phyloP scores from a whole-genome alignment of 2,113 vertebrate species.

The Cisticola juncidis region DNA sequence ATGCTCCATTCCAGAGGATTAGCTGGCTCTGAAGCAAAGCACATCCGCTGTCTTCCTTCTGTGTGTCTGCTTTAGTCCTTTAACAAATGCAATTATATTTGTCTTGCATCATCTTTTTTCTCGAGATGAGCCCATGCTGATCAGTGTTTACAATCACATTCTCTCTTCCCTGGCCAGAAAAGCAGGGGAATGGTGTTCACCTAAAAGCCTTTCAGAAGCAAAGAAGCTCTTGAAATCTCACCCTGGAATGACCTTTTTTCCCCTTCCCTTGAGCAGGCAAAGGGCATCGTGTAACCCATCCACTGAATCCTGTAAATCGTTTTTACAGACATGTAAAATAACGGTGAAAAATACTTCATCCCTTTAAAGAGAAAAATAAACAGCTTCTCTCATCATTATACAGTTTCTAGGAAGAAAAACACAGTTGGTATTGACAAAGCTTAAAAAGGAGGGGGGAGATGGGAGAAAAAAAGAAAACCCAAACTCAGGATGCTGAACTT shows the following conservation, averaged over 20 bases:
- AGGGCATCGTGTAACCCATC: background rate
- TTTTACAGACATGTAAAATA: slow-evolving; percentile 49
- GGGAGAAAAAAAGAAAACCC: background rate
- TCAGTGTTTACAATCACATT: slow-evolving; percentile 23
- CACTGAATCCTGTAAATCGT: slow-evolving; percentile 39
- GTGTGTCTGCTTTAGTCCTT: background rate
- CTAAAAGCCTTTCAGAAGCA: slow-evolving; percentile 9
- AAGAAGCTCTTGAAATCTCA: slow-evolving; percentile 4
- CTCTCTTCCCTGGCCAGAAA: background rate
- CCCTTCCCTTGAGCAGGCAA: background rate
- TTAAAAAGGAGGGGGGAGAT: background rate
- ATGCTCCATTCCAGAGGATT: background rate
- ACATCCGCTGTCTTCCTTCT: background rate
- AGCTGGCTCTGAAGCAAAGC: background rate
- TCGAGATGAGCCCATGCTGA: slow-evolving; percentile 16
- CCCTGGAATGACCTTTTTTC: background rate
- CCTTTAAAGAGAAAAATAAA: slow-evolving; percentile 63
- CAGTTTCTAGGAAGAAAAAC: slow-evolving; percentile 52
- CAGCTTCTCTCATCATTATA: slow-evolving; percentile 44
- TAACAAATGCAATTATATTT: slow-evolving; percentile 58
- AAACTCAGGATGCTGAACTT: slow-evolving; percentile 24
- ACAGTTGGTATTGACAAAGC: slow-evolving; percentile 56
- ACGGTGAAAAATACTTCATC: slow-evolving; percentile 36
- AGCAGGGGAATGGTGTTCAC: background rate
- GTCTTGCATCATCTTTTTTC: slow-evolving; percentile 18